Evolutionary conservation across 2,797 vertebrate species (phyloP).

Genomic region (Thunnus albacares): DNA sequence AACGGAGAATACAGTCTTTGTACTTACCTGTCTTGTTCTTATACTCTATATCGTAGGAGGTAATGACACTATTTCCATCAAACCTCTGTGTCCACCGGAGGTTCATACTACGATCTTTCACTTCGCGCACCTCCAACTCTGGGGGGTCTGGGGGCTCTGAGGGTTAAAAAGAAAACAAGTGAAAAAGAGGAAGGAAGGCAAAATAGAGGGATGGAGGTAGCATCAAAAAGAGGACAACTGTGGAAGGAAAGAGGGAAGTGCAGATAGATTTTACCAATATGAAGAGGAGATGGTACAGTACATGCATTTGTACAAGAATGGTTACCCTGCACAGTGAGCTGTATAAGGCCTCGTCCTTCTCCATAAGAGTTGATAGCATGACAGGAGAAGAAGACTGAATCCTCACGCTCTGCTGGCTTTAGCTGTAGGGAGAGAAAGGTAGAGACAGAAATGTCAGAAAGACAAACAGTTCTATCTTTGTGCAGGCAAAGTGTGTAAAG

Average conservation of each 20-base stretch:
- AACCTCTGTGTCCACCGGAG: conserved; percentile 97
- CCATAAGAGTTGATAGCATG: conserved; percentile 99
- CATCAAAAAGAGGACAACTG: neutral
- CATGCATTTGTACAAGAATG: conserved; percentile 28
- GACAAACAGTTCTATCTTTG: conserved; percentile 44
- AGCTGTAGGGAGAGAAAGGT: conserved; percentile 83
- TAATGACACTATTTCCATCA: conserved; percentile 98
- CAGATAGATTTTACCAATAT: conserved; percentile 8
- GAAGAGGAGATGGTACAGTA: conserved; percentile 3
- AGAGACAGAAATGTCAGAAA: conserved; percentile 36
- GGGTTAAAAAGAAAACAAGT: conserved; percentile 14
- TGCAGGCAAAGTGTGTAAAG: conserved; percentile 25
- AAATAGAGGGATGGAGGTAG: neutral
- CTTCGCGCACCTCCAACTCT: conserved; percentile 96
- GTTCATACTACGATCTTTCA: conserved; percentile 98
- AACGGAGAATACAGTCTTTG: neutral
- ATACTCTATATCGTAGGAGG: conserved; percentile 97
- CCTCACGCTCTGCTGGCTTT: conserved; percentile 96
- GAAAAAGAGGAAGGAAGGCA: conserved; percentile 1
- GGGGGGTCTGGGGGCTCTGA: conserved; percentile 97
- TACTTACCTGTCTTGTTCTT: conserved; percentile 96
- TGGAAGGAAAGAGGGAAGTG: neutral
- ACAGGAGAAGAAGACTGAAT: conserved; percentile 98
- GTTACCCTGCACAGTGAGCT: conserved; percentile 98
- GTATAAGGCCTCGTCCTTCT: conserved; percentile 96